Base-by-base conservation (phyloP, 2,888 invertebrate genomes). In the Metallyticus violacea region DNA sequence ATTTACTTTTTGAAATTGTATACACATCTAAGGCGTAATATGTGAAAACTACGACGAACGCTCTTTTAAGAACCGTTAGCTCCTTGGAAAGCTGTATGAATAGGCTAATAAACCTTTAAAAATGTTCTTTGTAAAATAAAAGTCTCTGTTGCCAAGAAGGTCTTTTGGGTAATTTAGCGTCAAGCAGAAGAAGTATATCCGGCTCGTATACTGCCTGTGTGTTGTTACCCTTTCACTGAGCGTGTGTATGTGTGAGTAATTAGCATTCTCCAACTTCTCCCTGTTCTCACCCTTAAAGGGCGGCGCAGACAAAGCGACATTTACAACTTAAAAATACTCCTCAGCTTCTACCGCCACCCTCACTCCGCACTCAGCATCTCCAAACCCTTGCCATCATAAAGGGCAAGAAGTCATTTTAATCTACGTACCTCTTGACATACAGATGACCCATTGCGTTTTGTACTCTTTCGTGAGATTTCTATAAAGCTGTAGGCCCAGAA, bases 231-330 rank as follows among this genome's bases (percentile, higher is more conserved):
- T 81, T 81, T 81, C 40, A 81, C 40, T 81, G 40, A 7, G 40
- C 26, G 81, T 81, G 40, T 40, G 26, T 26, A 15, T 9, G 26
- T 22, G 83, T 62, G 27, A 28, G 27, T 83, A 83, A 81, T 81
- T 81, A 81, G 81, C 81, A 81, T 81, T 62, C 40, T 81, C 22
- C n/a, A 81, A n/a, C 83, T 28, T 77, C 77, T 77, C n/a, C 77
- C 26, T 83, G 77, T 83, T 77, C 77, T 28, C 83, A 77, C 77
- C 77, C 77, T 29, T 77, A 83, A 83, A 83, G 83, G 83, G 83
- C 83, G 83, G 77, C 77, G 83, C 83, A 83, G 83, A 83, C 83
- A 83, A 77, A 83, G 83, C 83, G 83, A 83, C 83, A 83, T 83
- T 83, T 83, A 83, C 77, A 83, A 83, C 83, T 83, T 83, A 83